phyloP scores from a whole-genome alignment of 2,113 vertebrate genomes.

The Atherinomorus stipes region DNA sequence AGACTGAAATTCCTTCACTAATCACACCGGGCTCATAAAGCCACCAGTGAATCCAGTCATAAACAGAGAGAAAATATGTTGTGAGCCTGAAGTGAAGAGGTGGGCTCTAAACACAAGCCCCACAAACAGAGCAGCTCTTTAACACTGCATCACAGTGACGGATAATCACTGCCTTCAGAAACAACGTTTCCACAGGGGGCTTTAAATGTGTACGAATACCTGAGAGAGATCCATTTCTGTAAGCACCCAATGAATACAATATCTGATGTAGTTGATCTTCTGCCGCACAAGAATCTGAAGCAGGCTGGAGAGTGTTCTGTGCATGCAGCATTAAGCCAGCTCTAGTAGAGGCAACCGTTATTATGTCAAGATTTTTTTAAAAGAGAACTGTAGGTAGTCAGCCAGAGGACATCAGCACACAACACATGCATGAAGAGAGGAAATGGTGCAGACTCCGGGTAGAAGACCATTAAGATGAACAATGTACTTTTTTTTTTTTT shows the following conservation, averaged over 20 bases:
- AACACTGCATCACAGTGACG: constrained; percentile 52
- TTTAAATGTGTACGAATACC: constrained; percentile 56
- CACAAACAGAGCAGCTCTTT: constrained; percentile 49
- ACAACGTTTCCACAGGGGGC: constrained; percentile 61
- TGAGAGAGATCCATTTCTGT: constrained; percentile 45
- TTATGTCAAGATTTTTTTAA: constrained; percentile 24
- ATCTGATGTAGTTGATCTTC: constrained; percentile 47
- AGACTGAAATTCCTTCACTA: constrained; percentile 58
- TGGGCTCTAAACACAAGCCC: constrained; percentile 6
- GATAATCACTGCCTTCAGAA: constrained; percentile 58
- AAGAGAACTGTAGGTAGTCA: constrained; percentile 43
- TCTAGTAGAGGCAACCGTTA: constrained; percentile 1
- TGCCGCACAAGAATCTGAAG: constrained; percentile 21
- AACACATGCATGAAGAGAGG: constrained; percentile 10
- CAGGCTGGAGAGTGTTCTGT: not conserved
- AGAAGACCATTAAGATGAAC: constrained; percentile 58
- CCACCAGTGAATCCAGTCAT: constrained; percentile 62
- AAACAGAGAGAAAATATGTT: constrained; percentile 60
- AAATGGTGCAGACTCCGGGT: constrained; percentile 33
- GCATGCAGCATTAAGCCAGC: constrained; percentile 34
- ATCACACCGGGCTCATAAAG: constrained; percentile 76
- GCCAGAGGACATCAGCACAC: constrained; percentile 31
- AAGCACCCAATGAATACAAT: constrained; percentile 34
- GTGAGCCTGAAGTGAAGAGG: constrained; percentile 44
- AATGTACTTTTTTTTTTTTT: constrained; percentile 26